Evolutionary conservation across 1,140 invertebrate genomes (phyloP).

Genomic region (Drosophila parabipectinata): DNA sequence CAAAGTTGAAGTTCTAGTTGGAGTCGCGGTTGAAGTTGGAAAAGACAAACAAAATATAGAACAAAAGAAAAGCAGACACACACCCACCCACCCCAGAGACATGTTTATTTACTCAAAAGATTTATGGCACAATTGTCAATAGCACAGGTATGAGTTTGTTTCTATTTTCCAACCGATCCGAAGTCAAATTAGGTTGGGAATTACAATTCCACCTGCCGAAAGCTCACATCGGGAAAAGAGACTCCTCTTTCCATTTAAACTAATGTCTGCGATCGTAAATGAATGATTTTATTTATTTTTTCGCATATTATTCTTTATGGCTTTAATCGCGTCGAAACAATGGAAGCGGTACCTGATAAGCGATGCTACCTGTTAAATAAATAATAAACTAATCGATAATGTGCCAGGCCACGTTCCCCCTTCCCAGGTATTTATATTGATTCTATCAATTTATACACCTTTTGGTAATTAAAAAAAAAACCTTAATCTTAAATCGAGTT

Average conservation of each 20-base stretch:
- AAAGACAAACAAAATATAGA: conserved; percentile 13
- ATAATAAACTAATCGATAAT: conserved; percentile 67
- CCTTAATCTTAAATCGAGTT: conserved; percentile 19
- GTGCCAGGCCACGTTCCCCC: conserved; percentile 5
- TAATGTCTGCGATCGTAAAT: conserved; percentile 21
- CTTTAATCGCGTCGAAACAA: conserved; percentile 46
- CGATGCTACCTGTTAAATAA: conserved; percentile 71
- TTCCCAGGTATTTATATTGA: conserved; percentile 16
- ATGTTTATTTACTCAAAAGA: conserved; percentile 53
- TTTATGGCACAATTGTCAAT: conserved; percentile 37
- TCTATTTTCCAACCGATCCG: background rate
- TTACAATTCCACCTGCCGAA: conserved; percentile 2
- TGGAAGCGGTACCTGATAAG: conserved; percentile 47
- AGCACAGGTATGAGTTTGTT: background rate
- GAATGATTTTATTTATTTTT: conserved; percentile 43
- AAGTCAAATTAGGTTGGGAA: background rate
- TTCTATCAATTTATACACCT: conserved; percentile 41
- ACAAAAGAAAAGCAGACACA: background rate
- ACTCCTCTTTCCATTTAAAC: conserved; percentile 6
- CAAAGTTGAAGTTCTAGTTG: conserved; percentile 23
- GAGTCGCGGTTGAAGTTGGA: background rate
- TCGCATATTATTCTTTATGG: conserved; percentile 36
- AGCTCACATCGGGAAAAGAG: conserved; percentile 17
- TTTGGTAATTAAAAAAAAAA: conserved; percentile 38
- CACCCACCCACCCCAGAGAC: background rate